Evolutionary conservation across 1,140 invertebrate species (phyloP), one percentile per base, ranked within the genome.

Genomic region (Caenorhabditis remanei): DNA sequence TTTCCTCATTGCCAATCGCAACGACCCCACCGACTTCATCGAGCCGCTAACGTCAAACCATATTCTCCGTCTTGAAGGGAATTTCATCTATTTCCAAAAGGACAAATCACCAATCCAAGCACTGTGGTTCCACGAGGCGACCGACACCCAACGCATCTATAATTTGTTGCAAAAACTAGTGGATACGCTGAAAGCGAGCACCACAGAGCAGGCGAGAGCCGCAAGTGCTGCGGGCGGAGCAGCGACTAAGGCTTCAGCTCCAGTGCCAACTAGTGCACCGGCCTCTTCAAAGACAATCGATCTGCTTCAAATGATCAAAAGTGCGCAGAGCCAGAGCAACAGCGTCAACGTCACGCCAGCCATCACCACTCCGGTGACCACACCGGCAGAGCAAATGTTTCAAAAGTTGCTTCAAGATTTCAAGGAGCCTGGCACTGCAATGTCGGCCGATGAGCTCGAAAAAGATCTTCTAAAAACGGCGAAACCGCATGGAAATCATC

Each of bases 1-100:
- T 19, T 53, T 85, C 48, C 46, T 85, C 2, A 85, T 85, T n/a
- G 85, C 85, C 16, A 85, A 85, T 41, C 63, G 85, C 21, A 48
- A 75, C 8, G 63, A 65, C 41, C 85, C 58, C 14, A 14, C 46
- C 3, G 85, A 85, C n/a, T 85, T 85, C 43, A 85, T 85, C 46
- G 85, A 85, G 67, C 85, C 85, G 9, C 32, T 85, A 24, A 85
- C 65, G 1, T 0, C 40, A n/a, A 75, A 53, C 16, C 63, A 53
- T 8, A 40, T 16, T n/a, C 32, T 85, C 24, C 65, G 67, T 6
- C 63, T 13, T 2, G 67, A 85, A 19, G 85, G 67, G 43, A 71
- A 85, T 24, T 85, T 53, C 32, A 75, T 85, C 7, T 79, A 85
- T 8, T 71, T 79, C 14, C 41, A 85, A 21, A 85, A 75, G n/a